A percentile compares a stretch with the other conserved stretches of the same genome.
Evolutionary conservation across 1,140 invertebrate genomes (phyloP).

Genomic region (Drosophila nikananu): DNA sequence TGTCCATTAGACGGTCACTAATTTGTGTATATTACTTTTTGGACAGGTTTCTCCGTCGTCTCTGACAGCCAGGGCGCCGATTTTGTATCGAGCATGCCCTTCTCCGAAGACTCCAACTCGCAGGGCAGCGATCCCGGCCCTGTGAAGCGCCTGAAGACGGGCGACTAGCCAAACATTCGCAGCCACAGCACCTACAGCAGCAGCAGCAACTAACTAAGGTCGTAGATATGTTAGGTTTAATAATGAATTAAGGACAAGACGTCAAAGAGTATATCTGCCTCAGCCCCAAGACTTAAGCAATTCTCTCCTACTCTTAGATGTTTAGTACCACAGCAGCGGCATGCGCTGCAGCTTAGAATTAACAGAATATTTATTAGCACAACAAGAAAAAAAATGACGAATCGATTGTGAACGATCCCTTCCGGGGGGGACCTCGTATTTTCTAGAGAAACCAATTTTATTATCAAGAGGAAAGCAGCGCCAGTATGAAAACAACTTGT

Average conservation of each 20-base stretch:
- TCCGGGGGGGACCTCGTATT: not conserved
- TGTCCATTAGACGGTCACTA: not conserved
- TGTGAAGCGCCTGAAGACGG: constrained; percentile 91
- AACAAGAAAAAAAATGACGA: not conserved
- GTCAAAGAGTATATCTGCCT: constrained; percentile 58
- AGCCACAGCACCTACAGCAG: constrained; percentile 27
- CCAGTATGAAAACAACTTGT: constrained; percentile 13
- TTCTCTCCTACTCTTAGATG: constrained; percentile 53
- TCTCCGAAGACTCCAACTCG: constrained; percentile 95
- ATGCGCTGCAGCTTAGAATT: constrained; percentile 45
- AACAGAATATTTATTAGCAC: constrained; percentile 61
- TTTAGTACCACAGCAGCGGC: constrained; percentile 6
- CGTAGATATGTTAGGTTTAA: constrained; percentile 13
- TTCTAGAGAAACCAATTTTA: not conserved
- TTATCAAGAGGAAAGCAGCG: not conserved
- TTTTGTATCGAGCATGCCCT: constrained; percentile 93
- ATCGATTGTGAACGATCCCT: constrained; percentile 10
- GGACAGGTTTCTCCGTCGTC: constrained; percentile 94
- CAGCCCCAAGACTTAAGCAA: constrained; percentile 71
- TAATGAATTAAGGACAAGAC: constrained; percentile 3
- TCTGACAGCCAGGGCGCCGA: constrained; percentile 95
- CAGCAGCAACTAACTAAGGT: constrained; percentile 40
- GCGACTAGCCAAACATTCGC: constrained; percentile 69
- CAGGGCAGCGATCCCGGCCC: constrained; percentile 91
- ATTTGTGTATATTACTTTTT: not conserved